phyloP scores from a whole-genome alignment of 2,113 vertebrate genomes.

The Tenebrosternarchus preto region DNA sequence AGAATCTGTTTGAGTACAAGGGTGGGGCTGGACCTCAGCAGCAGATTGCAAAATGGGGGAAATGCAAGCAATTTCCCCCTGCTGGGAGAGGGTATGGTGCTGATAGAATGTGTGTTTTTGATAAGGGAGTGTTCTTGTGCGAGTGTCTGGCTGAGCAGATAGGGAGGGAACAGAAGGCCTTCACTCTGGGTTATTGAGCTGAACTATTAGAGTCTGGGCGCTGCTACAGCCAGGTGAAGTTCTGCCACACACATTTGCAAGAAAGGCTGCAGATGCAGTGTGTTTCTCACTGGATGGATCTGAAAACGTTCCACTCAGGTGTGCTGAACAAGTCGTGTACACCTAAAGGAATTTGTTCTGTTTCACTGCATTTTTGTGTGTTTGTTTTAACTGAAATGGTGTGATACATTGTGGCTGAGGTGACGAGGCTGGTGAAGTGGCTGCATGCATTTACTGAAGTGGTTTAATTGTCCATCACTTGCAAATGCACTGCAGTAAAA shows the following conservation, averaged over 20 bases:
- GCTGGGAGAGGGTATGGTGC: slow-evolving; percentile 52
- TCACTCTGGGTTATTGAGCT: slow-evolving; percentile 60
- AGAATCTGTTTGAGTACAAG: slow-evolving; percentile 43
- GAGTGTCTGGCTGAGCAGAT: slow-evolving; percentile 53
- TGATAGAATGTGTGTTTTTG: slow-evolving; percentile 52
- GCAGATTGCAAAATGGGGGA: slow-evolving; percentile 47
- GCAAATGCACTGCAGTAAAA: too few species aligned
- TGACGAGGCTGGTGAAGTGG: too few species aligned
- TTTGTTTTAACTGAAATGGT: neutral
- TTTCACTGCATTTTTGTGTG: neutral
- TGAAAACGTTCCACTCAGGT: slow-evolving; percentile 2
- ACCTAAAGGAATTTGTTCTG: too few species aligned
- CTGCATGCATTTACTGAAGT: too few species aligned
- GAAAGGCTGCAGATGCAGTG: slow-evolving; percentile 13
- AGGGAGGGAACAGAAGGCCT: slow-evolving; percentile 55
- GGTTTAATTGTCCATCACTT: too few species aligned
- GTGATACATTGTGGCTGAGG: too few species aligned
- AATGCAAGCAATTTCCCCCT: slow-evolving; percentile 43
- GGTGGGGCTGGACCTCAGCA: slow-evolving; percentile 46
- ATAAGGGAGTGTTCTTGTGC: slow-evolving; percentile 39
- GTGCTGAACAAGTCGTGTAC: too few species aligned
- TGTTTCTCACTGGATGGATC: slow-evolving; percentile 17
- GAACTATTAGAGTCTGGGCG: slow-evolving; percentile 59
- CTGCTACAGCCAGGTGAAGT: slow-evolving; percentile 32
- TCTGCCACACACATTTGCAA: slow-evolving; percentile 30